Percentiles rank a stretch among this genome's conserved stretches.
phyloP scores from a whole-genome alignment of 2,797 vertebrate species.

The Neosilurus hyrtlii region DNA sequence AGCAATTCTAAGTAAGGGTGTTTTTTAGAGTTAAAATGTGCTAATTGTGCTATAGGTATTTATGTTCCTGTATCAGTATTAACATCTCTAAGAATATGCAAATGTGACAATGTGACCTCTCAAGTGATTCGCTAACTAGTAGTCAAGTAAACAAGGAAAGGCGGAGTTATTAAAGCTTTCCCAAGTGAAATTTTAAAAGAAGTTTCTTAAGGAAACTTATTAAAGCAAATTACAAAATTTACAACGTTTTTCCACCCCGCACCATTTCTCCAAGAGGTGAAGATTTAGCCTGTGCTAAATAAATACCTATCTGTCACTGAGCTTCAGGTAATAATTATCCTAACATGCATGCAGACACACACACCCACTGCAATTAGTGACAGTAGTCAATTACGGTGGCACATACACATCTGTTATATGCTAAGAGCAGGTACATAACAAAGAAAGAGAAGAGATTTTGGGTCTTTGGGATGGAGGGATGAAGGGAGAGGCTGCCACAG shows the following conservation, averaged over 20 bases:
- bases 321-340: conserved; percentile 5
- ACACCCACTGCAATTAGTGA: conserved; percentile 7
- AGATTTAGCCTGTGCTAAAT: not conserved
- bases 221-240: not conserved
- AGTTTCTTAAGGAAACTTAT: not conserved
- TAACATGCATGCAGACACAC: conserved; percentile 10
- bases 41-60: not conserved
- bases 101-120: not conserved
- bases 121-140: not conserved
- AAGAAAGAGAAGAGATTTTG: conserved; percentile 37
- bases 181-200: not conserved
- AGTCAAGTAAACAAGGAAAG: not conserved
- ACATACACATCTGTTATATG: conserved; percentile 22
- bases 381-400: not conserved
- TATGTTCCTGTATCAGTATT: not conserved
- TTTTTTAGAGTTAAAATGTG: not conserved
- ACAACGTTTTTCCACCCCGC: not conserved
- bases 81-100: not conserved
- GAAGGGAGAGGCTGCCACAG: conserved; percentile 16
- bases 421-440: conserved; percentile 23
- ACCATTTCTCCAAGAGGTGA: not conserved
- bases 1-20: too few relatives aligned
- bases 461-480: conserved; percentile 13
- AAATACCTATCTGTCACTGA: not conserved
- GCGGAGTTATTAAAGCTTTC: not conserved